These are phyloP conservation scores for Stenichneumon culpator DNA, from an alignment of 2,888 invertebrate species.

Conservation along the genomic window DNA sequence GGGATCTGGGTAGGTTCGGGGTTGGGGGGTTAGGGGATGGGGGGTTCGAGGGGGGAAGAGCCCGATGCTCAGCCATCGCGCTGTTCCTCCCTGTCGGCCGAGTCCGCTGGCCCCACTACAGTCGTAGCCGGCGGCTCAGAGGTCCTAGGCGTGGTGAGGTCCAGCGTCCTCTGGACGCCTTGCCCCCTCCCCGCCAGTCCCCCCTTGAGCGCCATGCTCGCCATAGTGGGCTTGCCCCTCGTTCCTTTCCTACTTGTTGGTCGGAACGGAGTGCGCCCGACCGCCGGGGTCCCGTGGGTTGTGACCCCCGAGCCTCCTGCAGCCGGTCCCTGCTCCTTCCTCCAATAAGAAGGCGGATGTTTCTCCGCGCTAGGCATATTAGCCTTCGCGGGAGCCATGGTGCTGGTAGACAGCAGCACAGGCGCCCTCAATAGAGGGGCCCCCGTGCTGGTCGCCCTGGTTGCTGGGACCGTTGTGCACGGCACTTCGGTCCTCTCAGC, in stretches of 20 bases:
- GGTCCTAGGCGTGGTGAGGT: not conserved
- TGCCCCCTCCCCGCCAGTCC: not conserved
- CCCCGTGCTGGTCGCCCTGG: not conserved
- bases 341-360: not conserved
- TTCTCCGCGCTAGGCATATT: not conserved
- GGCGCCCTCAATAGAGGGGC: not conserved
- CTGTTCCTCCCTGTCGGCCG: not conserved
- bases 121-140: not conserved
- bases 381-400: not conserved
- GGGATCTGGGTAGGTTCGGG: not conserved
- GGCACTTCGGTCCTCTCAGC: not conserved
- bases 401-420: not conserved
- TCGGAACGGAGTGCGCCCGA: not conserved
- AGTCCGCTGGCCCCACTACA: not conserved
- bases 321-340: not conserved
- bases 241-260: not conserved
- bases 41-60: not conserved
- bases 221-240: not conserved
- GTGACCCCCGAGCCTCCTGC: not conserved
- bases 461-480: not conserved
- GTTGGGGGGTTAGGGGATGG: not conserved
- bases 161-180: not conserved
- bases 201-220: not conserved
- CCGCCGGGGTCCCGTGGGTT: not conserved
- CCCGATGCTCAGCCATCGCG: not conserved